Evolutionary conservation across 2,113 vertebrate genomes (phyloP), one percentile per base, ranked within the genome.

Genomic region (Phalacrocorax aristotelis): DNA sequence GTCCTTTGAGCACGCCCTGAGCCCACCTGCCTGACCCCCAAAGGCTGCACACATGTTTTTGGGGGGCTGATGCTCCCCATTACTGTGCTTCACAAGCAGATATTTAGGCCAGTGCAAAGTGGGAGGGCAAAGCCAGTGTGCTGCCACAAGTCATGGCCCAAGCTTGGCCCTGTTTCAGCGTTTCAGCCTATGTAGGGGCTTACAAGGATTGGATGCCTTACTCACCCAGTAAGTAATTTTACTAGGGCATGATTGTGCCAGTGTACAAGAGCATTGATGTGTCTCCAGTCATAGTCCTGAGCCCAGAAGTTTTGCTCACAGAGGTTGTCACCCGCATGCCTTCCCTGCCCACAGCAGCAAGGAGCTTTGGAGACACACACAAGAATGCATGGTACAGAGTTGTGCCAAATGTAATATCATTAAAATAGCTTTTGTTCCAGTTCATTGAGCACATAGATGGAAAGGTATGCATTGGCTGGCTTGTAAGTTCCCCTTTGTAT

Each of bases 401-500:
- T 85, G 40, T 69, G 87, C 74, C 87, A 83, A 65, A 93, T 27
- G 23, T 61, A 72, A 55, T 70, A 66, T 51, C 72, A 54, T 93
- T 91, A 89, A 87, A 91, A 87, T 34, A 89, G 90, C 62, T 94
- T 96, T 96, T 95, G 70, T 93, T 95, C 87, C 91, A 77, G 77
- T 64, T 80, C 74, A n/a, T 19, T 34, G 77, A 70, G 68, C 70
- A 77, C 38, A 46, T 20, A 70, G 94, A 93, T 85, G 7, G 7
- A 70, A 95, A 94, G 95, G 90, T 83, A 89, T 70, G 62, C 89
- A 48, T 95, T 85, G 87, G 70, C 75, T 90, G 70, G 58, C 72
- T 79, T 93, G 27, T 74, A 76, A 91, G 89, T 76, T 87, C 30
- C 54, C 46, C 75, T 85, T 96, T 91, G 66, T 91, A 93, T 76